A percentile compares a stretch with the other conserved stretches of the same genome.
Conservation (phyloP, 2,113 vertebrate genomes). For the Rhabdornis inornatus region DNA sequence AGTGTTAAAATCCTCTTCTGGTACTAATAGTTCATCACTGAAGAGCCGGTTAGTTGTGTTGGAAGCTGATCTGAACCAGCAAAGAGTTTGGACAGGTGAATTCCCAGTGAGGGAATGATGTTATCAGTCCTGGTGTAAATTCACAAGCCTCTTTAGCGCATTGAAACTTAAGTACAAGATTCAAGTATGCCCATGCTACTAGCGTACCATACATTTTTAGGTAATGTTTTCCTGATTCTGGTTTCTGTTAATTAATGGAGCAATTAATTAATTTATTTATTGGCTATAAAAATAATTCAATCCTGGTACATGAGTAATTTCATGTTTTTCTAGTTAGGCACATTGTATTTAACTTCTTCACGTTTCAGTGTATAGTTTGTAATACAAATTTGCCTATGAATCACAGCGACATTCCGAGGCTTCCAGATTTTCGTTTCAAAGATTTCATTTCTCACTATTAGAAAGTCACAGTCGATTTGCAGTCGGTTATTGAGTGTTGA, state of each 20-base stretch:
- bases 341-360: background rate
- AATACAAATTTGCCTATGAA: background rate
- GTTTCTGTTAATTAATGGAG: background rate
- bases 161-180: background rate
- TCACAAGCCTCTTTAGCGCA: background rate
- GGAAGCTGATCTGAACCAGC: background rate
- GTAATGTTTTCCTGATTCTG: background rate
- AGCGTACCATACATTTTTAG: background rate
- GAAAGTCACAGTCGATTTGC: slow-evolving; percentile 26
- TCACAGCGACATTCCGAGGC: background rate
- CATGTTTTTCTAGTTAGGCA: background rate
- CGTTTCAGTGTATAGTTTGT: background rate
- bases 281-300: background rate
- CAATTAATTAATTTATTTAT: background rate
- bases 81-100: background rate
- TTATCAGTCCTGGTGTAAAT: background rate
- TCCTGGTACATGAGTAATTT: background rate
- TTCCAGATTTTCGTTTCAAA: background rate
- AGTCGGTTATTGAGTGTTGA: background rate
- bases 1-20: background rate
- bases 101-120: background rate
- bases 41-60: background rate
- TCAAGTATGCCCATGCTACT: background rate
- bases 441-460: slow-evolving; percentile 22
- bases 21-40: background rate